Evolutionary conservation across 2,888 invertebrate genomes (phyloP).

Genomic region (Resseliella maxima): DNA sequence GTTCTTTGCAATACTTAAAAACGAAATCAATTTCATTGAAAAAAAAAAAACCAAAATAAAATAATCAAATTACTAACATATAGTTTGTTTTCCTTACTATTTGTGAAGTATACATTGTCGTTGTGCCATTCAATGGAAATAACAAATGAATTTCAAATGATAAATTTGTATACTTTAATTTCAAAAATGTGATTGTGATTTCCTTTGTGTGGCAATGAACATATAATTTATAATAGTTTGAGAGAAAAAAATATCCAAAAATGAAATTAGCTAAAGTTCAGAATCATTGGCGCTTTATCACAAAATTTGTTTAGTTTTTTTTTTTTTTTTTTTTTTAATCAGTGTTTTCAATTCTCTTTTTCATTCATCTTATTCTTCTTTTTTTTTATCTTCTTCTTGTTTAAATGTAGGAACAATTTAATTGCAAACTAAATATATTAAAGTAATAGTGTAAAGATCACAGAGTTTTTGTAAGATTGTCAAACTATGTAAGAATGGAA

Average conservation of each 20-base stretch:
- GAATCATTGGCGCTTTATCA: conserved; percentile 1
- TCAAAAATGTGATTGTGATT: not conserved
- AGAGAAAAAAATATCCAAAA: conserved; percentile 11
- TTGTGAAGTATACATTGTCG: not conserved
- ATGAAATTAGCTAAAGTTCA: not conserved
- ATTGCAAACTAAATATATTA: conserved; percentile 29
- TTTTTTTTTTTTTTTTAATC: not conserved
- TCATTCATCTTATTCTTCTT: no score
- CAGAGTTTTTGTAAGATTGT: not conserved
- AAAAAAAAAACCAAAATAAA: not conserved
- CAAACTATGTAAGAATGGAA: not conserved
- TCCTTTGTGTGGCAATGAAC: not conserved
- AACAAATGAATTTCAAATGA: not conserved
- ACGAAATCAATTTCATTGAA: not conserved
- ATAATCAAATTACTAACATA: conserved; percentile 19
- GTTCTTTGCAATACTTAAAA: not conserved
- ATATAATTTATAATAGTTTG: not conserved
- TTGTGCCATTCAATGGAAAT: not conserved
- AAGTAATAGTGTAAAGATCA: not conserved
- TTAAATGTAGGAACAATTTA: conserved; percentile 19
- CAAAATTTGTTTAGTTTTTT: conserved; percentile 66
- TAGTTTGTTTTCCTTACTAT: conserved; percentile 7
- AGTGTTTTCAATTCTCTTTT: no score
- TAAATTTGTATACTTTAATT: not conserved
- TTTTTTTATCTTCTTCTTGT: not conserved